A percentile compares a stretch with the other conserved stretches of the same genome.
Conservation (phyloP, 2,113 vertebrate species). For the Xiphophorus maculatus region DNA sequence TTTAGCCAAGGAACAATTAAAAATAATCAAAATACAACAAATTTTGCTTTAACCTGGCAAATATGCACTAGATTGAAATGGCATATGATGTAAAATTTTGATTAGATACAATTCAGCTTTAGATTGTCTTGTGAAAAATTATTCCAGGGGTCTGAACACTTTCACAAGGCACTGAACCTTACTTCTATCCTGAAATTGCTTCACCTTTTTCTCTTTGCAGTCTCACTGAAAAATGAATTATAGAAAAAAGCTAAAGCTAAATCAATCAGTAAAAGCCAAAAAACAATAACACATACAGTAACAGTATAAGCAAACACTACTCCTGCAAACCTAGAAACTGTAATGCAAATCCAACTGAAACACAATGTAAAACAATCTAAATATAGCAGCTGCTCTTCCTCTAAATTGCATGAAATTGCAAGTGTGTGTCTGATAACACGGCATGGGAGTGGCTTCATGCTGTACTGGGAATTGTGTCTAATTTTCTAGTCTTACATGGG, state of each 20-base stretch:
- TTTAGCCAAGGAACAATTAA: too few species aligned
- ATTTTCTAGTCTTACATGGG: not conserved
- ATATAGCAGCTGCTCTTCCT: not conserved
- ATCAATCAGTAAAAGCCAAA: not conserved
- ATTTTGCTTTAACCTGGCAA: too few species aligned
- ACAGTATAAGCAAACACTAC: not conserved
- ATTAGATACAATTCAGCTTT: not conserved
- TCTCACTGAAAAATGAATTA: not conserved
- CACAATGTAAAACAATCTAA: not conserved
- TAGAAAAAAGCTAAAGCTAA: not conserved
- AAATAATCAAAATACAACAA: too few species aligned
- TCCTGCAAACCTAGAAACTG: not conserved
- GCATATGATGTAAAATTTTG: not conserved
- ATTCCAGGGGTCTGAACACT: not conserved
- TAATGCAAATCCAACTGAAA: not conserved
- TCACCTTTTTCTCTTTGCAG: not conserved
- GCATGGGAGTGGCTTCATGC: not conserved
- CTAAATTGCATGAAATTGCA: not conserved
- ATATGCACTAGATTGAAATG: not conserved
- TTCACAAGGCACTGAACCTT: not conserved
- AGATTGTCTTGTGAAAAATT: not conserved
- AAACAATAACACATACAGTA: not conserved
- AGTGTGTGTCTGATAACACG: not conserved
- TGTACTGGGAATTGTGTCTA: slow-evolving; percentile 4
- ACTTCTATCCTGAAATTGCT: not conserved